These are phyloP conservation scores for Athalia rosae DNA, from an alignment of 2,888 invertebrate species.

Conservation along the genomic window DNA sequence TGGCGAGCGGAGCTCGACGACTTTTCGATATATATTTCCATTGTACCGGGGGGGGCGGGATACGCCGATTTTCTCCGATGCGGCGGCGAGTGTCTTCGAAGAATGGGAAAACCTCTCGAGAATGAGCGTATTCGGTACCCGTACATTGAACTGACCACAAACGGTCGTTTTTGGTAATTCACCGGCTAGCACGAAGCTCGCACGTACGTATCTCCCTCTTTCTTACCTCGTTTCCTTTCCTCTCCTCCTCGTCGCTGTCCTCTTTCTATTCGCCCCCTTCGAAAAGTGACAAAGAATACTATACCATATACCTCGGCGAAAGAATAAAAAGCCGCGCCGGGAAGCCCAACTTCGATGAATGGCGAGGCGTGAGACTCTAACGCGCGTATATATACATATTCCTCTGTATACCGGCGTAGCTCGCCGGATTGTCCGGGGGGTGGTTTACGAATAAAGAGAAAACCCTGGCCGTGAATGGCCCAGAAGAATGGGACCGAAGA, in stretches of 20 bases:
- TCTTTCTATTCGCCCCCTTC: slow-evolving; percentile 10
- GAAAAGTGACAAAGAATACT: slow-evolving; percentile 30
- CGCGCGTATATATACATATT: background rate
- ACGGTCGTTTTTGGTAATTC: slow-evolving; percentile 40
- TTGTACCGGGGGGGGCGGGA: slow-evolving; percentile 33
- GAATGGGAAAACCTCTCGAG: slow-evolving; percentile 38
- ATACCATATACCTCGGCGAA: background rate
- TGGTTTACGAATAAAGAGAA: slow-evolving; percentile 53
- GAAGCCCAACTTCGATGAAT: slow-evolving; percentile 38
- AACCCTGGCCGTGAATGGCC: slow-evolving; percentile 64
- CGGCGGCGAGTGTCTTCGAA: background rate
- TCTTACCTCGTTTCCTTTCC: slow-evolving; percentile 6
- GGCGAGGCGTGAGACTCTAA: slow-evolving; percentile 42
- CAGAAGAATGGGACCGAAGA: slow-evolving; percentile 66
- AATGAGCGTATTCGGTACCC: slow-evolving; percentile 24
- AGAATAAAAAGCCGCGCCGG: slow-evolving; percentile 30
- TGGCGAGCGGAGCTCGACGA: slow-evolving; percentile 16
- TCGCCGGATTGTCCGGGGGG: slow-evolving; percentile 17
- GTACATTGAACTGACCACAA: slow-evolving; percentile 40
- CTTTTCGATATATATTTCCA: slow-evolving; percentile 4
- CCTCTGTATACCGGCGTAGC: background rate
- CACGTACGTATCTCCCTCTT: background rate
- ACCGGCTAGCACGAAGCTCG: background rate
- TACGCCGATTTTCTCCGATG: slow-evolving; percentile 1
- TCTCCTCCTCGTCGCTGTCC: slow-evolving; percentile 1